phyloP scores from a whole-genome alignment of 2,113 vertebrate genomes.

The Nanorana parkeri region DNA sequence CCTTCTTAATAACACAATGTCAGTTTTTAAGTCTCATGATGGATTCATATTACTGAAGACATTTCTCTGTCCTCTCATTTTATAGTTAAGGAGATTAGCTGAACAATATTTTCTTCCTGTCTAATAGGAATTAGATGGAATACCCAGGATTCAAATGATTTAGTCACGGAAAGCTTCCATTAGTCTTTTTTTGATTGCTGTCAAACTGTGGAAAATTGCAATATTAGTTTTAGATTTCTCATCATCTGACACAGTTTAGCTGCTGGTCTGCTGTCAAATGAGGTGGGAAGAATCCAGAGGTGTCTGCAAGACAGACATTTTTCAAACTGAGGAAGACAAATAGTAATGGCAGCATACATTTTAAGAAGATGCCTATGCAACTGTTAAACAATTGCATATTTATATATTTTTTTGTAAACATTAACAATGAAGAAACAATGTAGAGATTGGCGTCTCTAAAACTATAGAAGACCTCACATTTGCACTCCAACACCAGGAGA shows the following conservation, averaged over 20 bases:
- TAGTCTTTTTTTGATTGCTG: conserved; percentile 52
- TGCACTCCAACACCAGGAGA: no score
- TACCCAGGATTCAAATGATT: conserved; percentile 47
- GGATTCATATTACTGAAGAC: conserved; percentile 21
- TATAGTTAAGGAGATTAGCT: conserved; percentile 46
- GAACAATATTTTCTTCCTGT: conserved; percentile 35
- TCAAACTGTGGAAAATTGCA: conserved; percentile 53
- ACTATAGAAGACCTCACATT: no score
- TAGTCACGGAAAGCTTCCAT: conserved; percentile 44
- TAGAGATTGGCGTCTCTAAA: no score
- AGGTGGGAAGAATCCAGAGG: conserved; percentile 36
- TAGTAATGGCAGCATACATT: conserved; percentile 25
- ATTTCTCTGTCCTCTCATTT: conserved; percentile 14
- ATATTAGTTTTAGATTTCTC: conserved; percentile 55
- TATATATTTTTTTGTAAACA: conserved; percentile 38
- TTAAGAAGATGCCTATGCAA: conserved; percentile 49
- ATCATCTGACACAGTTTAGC: conserved; percentile 46
- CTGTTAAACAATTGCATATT: conserved; percentile 34
- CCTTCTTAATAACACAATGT: conserved; percentile 35
- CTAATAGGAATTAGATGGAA: conserved; percentile 49
- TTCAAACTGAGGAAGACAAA: conserved; percentile 51
- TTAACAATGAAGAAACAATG: conserved; percentile 24
- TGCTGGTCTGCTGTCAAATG: conserved; percentile 48
- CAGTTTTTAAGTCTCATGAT: conserved; percentile 39
- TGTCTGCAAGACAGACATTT: conserved; percentile 46